Base-by-base conservation (phyloP, 1,140 invertebrate species). In the Megalopta genalis region DNA sequence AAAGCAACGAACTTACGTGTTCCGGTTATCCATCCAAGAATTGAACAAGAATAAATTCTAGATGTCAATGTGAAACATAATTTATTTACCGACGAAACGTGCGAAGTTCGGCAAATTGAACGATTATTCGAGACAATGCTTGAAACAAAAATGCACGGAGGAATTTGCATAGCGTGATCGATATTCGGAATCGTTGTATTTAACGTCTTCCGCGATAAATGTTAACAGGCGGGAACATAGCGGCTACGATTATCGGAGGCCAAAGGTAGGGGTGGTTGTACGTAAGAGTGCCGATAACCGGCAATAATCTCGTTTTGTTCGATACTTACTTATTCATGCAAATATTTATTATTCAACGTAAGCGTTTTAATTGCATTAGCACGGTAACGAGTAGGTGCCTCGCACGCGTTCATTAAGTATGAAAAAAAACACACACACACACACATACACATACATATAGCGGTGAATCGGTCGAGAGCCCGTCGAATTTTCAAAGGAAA, bases 321-420 rank as follows among this genome's bases (percentile, higher is more conserved):
- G 71, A 74, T 79, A 67, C 71, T 79, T 73, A 79, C 63, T 67
- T 67, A 73, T 79, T 67, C 70, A 67, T 73, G 77, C 77, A 73
- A 79, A 79, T 74, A 73, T 79, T 73, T 79, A 79, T 79, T 74
- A 74, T 72, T 78, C 76, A 72, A 69, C 76, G 76, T 79, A 79
- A 79, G 70, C 63, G 46, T 73, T 73, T 79, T 74, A 74, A 79
- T 79, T 67, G 77, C 71, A 74, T 79, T 79, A 73, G 25, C 71
- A 79, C 77, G 70, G 62, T 67, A 73, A 79, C 71, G 71, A 79
- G 70, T 66, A 79, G 63, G 16, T 52, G 18, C 49, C 49, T 64
- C 49, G 76, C 77, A 27, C 27, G 71, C 71, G 63, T 79, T 66
- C 71, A 73, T 74, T 79, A 79, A 74, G 63, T 67, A 79, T 73